A percentile compares a stretch with the other conserved stretches of the same genome.
These are phyloP conservation scores for Diadromus collaris DNA, from an alignment of 2,888 invertebrate genomes.

Conservation along the genomic window DNA sequence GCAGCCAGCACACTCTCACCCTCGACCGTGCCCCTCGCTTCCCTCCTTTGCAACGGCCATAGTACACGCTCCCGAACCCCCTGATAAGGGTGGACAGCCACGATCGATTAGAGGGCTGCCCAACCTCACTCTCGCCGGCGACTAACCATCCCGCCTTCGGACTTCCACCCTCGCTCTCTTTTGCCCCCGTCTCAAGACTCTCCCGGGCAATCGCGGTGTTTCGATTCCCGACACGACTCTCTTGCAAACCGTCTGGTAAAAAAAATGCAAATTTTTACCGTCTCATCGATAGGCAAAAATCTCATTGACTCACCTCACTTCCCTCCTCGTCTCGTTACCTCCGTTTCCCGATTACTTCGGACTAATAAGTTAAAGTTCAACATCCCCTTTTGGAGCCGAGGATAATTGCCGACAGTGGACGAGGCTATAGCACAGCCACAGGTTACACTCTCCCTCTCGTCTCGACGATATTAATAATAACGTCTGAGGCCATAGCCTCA, in stretches of 20 bases:
- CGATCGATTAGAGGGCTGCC: conserved; percentile 80
- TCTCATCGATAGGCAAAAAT: background rate
- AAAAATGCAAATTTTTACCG: conserved; percentile 55
- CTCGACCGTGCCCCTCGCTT: conserved; percentile 31
- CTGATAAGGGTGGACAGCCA: conserved; percentile 80
- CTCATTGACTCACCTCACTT: background rate
- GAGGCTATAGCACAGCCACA: conserved; percentile 48
- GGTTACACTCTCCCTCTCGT: conserved; percentile 59
- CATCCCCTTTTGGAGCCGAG: conserved; percentile 21
- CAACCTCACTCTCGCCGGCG: conserved; percentile 68
- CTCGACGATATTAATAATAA: conserved; percentile 57
- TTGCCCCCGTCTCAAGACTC: conserved; percentile 57
- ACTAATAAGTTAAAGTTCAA: conserved; percentile 25
- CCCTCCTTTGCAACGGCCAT: conserved; percentile 21
- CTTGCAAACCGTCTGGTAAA: conserved; percentile 67
- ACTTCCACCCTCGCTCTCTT: conserved; percentile 60
- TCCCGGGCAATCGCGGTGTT: conserved; percentile 63
- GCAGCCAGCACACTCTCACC: conserved; percentile 51
- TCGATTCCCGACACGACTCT: conserved; percentile 72
- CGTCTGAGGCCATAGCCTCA: conserved; percentile 50
- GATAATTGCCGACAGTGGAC: conserved; percentile 30
- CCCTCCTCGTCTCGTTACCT: background rate
- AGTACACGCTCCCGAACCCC: conserved; percentile 69
- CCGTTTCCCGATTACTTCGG: background rate
- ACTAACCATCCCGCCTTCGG: conserved; percentile 62